Conservation (phyloP, 2,113 vertebrate species). For the Phaethornis superciliosus region DNA sequence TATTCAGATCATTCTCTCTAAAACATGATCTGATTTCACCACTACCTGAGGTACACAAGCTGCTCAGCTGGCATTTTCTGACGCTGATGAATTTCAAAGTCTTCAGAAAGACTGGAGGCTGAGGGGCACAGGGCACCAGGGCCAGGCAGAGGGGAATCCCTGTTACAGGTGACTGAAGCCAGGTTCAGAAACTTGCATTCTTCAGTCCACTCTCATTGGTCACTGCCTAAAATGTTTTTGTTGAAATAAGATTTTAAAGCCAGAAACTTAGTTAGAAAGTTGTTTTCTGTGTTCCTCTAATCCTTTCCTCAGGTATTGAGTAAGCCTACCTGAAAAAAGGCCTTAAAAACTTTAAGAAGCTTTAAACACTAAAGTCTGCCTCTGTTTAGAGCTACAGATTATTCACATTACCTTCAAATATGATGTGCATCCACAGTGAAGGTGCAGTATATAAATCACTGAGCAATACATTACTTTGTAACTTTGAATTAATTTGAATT, state of each 20-base stretch:
- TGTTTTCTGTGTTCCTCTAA: not conserved
- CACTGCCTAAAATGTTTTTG: not conserved
- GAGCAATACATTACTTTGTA: not conserved
- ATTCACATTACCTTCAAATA: slow-evolving; percentile 22
- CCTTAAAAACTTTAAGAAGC: not conserved
- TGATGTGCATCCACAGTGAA: not conserved
- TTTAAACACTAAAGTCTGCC: not conserved
- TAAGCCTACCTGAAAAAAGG: not conserved
- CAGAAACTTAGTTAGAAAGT: not conserved
- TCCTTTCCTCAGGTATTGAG: not conserved
- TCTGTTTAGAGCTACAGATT: slow-evolving; percentile 13
- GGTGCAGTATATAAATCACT: slow-evolving; percentile 4
- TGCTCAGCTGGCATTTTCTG: not conserved
- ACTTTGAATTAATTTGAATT: not conserved
- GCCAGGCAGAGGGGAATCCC: not conserved
- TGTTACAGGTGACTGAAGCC: not conserved
- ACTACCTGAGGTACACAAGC: accelerated
- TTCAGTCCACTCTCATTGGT: not conserved
- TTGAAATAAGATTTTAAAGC: not conserved
- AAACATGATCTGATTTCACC: not conserved
- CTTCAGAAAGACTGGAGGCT: not conserved
- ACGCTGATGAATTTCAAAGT: not conserved
- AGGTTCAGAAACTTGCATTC: not conserved
- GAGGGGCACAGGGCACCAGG: not conserved
- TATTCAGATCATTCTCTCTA: not conserved